Evolutionary conservation across 1,140 invertebrate species (phyloP).

Genomic region (Metopolophium dirhodum): DNA sequence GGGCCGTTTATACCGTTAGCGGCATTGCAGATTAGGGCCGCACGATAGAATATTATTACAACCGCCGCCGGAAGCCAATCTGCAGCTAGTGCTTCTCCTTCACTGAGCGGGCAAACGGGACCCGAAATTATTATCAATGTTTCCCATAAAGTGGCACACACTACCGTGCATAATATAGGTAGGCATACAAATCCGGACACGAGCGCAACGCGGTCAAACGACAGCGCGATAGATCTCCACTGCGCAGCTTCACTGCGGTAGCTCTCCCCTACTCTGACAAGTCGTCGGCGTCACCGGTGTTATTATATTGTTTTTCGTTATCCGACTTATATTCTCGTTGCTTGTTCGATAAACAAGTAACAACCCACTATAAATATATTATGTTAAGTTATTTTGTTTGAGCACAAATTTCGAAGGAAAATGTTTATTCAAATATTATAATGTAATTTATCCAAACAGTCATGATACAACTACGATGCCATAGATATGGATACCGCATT

Average conservation of each 20-base stretch:
- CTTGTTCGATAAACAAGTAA: not conserved
- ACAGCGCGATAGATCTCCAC: not conserved
- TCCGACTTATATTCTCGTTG: not conserved
- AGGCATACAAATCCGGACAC: conserved; percentile 9
- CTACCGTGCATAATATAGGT: not conserved
- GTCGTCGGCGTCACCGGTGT: not conserved
- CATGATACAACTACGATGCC: too few species aligned
- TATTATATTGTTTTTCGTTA: not conserved
- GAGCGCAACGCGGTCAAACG: not conserved
- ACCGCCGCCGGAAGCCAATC: conserved; percentile 43
- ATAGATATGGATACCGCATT: too few species aligned
- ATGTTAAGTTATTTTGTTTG: not conserved
- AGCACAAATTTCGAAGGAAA: too few species aligned
- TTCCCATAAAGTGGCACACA: conserved; percentile 42
- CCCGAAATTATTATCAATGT: conserved; percentile 44
- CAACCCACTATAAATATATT: not conserved
- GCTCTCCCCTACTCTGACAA: not conserved
- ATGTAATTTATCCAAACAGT: too few species aligned
- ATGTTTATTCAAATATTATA: too few species aligned
- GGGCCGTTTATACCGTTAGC: conserved; percentile 56
- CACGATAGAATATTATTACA: not conserved
- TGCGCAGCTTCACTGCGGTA: not conserved
- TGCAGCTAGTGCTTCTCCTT: not conserved
- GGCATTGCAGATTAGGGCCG: not conserved
- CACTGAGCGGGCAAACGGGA: conserved; percentile 10